A percentile compares a stretch with the other conserved stretches of the same genome.
phyloP scores from a whole-genome alignment of 2,113 vertebrate species.

The Geococcyx californianus region DNA sequence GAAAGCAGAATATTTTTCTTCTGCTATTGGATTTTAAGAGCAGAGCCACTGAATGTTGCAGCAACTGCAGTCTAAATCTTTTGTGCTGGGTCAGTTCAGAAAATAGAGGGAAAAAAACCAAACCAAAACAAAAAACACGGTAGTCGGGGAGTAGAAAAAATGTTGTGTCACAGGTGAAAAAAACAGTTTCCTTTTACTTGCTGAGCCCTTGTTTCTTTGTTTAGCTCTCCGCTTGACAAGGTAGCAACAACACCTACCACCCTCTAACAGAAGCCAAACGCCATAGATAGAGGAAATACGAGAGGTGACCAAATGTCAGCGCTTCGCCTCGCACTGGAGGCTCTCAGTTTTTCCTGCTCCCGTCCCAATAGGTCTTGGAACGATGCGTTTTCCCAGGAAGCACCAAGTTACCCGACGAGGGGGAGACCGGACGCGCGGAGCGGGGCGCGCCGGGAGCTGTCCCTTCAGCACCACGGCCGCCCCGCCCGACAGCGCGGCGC shows the following conservation, averaged over 20 bases:
- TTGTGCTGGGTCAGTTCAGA: background rate
- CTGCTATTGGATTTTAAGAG: background rate
- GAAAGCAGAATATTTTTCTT: background rate
- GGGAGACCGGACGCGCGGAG: background rate
- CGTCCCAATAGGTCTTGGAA: background rate
- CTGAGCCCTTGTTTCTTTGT: background rate
- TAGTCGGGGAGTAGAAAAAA: background rate
- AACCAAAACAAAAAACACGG: no score
- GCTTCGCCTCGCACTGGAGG: background rate
- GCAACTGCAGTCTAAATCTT: background rate
- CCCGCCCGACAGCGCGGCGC: no score
- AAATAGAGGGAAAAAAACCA: background rate
- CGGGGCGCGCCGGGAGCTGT: background rate
- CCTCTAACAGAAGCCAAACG: background rate
- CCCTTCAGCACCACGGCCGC: no score
- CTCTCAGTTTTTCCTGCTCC: background rate
- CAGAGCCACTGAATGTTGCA: background rate
- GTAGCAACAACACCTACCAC: background rate
- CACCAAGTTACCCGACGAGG: background rate
- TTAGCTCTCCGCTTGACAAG: background rate
- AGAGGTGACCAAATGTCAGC: background rate
- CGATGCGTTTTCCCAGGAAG: rapidly evolving
- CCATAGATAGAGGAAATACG: background rate
- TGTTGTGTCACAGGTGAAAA: background rate
- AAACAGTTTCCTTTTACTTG: background rate